phyloP scores from a whole-genome alignment of 2,797 vertebrate species.

The Cygnus olor region DNA sequence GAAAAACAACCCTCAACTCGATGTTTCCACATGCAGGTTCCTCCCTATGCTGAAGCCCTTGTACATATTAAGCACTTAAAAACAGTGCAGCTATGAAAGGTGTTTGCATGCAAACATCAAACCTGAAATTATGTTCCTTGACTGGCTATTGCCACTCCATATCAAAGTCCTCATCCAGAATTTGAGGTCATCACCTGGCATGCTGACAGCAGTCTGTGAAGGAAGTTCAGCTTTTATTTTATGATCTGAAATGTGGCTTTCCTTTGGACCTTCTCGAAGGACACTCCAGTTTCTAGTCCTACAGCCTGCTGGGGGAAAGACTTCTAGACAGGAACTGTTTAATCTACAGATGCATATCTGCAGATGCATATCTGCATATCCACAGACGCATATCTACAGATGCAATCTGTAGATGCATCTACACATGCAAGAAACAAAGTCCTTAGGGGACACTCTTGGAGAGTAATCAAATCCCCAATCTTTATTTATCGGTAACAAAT shows the following conservation, averaged over 20 bases:
- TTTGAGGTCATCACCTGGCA: background rate
- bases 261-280: background rate
- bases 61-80: background rate
- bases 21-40: background rate
- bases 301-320: background rate
- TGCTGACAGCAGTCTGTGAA: background rate
- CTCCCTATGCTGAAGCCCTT: background rate
- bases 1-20: background rate
- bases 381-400: background rate
- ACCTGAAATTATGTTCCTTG: background rate
- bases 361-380: too few relatives aligned
- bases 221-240: background rate
- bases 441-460: background rate
- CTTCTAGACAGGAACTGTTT: background rate
- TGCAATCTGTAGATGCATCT: background rate
- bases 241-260: background rate
- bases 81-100: background rate
- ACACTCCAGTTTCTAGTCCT: background rate
- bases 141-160: background rate
- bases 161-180: background rate
- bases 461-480: background rate
- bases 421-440: background rate
- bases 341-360: background rate
- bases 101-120: background rate
- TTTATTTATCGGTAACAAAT: background rate